Evolutionary conservation across 2,797 vertebrate genomes (phyloP), one percentile per base, ranked within the genome.

Genomic region (Myoxocephalus aenaeus): DNA sequence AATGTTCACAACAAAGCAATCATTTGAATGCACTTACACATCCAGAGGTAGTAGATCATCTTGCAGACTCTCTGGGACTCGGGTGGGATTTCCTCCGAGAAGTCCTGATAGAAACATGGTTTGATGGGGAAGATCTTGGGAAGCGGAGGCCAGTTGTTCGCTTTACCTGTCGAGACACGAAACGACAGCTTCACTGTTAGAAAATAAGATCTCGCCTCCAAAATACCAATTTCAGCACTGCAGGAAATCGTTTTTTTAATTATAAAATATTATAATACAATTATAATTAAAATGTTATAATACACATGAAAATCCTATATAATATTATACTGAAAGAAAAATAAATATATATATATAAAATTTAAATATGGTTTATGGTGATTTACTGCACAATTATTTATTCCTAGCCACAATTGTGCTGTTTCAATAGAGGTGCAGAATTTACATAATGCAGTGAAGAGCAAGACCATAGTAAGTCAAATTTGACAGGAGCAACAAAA

Each of bases 41-140:
- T 99, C 98, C 98, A 99, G 61, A 99, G 92, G 85, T 99, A 99
- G 92, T 99, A 99, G 0, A 99, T 93, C 97, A 98, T 99, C 94
- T 97, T 99, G 96, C 97, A 98, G 84, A 96, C 94, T 76, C 96
- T 90, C 90, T 97, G 97, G 89, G 95, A 96, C 87, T 97, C 95
- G 0, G 89, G 88, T 8, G 98, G 97, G 83, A 99, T 99, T 79
- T 99, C 98, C 27, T 96, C 96, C 0, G 97, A 94, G 85, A 99
- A 97, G 79, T 99, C 96, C 93, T 99, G 98, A 53, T 99, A 99
- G 92, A 99, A 99, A 86, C 98, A 99, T 0, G 98, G 98, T 85
- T 96, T 98, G 88, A 99, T 92, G 0, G 98, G 98, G 84, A 96
- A 99, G 70, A n/a, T 89, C 11, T 77, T 93, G n/a, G 98, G 98